These are phyloP conservation scores for Lepidocyrtinus sp. DNA, from an alignment of 2,888 invertebrate genomes.

Conservation along the genomic window DNA sequence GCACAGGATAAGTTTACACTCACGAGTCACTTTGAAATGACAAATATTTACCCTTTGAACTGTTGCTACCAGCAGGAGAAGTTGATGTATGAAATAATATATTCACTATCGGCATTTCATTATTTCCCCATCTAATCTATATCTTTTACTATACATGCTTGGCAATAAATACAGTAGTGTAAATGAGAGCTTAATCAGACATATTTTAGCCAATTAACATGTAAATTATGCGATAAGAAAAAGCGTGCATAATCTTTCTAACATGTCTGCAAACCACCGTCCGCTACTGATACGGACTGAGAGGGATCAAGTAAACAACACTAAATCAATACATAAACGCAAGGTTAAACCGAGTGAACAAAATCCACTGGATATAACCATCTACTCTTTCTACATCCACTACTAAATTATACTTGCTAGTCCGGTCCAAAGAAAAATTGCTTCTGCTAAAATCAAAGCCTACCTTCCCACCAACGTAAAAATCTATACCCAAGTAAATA, in stretches of 20 bases:
- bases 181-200: background rate
- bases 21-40: background rate
- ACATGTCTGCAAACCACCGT: background rate
- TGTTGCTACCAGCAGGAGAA: background rate
- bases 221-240: background rate
- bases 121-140: background rate
- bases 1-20: no score
- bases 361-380: background rate
- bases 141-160: background rate
- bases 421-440: background rate
- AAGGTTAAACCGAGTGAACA: background rate
- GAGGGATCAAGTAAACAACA: background rate
- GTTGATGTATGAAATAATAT: no score
- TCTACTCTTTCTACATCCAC: background rate
- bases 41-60: background rate
- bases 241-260: background rate
- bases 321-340: background rate
- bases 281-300: background rate
- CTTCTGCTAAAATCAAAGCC: background rate
- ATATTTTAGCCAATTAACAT: background rate
- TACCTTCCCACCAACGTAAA: background rate
- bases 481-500: background rate
- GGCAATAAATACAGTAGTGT: background rate
- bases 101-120: background rate
- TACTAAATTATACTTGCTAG: background rate